Conservation (phyloP, 2,113 vertebrate species). For the Pangasianodon hypophthalmus region DNA sequence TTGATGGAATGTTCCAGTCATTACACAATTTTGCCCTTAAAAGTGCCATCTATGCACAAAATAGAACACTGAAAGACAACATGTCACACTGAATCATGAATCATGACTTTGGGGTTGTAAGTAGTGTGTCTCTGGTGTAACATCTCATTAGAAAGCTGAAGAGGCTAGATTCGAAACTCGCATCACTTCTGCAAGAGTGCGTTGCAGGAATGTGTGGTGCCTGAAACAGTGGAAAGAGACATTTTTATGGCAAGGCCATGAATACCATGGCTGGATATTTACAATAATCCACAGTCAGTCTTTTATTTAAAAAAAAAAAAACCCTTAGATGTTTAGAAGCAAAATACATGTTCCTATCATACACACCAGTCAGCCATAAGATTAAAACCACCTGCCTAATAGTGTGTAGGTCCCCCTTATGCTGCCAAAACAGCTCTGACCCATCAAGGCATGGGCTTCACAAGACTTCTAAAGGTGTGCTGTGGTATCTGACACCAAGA, state of each 20-base stretch:
- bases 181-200: conserved; percentile 45
- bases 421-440: too few species aligned
- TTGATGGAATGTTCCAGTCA: background rate
- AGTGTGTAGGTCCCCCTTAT: too few species aligned
- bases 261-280: background rate
- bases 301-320: background rate
- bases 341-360: background rate
- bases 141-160: conserved; percentile 10
- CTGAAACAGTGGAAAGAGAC: background rate
- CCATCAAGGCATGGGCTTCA: too few species aligned
- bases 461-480: too few species aligned
- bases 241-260: background rate
- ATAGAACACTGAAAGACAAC: background rate
- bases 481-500: too few species aligned
- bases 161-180: conserved; percentile 5
- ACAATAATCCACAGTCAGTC: background rate
- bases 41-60: background rate
- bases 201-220: conserved; percentile 12
- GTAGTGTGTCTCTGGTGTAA: background rate
- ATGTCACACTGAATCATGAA: background rate
- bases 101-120: background rate
- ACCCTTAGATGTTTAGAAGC: background rate
- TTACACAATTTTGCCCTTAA: background rate
- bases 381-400: too few species aligned
- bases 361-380: background rate